Conservation (phyloP, 2,888 invertebrate species). For the Leptopterna dolabrata region DNA sequence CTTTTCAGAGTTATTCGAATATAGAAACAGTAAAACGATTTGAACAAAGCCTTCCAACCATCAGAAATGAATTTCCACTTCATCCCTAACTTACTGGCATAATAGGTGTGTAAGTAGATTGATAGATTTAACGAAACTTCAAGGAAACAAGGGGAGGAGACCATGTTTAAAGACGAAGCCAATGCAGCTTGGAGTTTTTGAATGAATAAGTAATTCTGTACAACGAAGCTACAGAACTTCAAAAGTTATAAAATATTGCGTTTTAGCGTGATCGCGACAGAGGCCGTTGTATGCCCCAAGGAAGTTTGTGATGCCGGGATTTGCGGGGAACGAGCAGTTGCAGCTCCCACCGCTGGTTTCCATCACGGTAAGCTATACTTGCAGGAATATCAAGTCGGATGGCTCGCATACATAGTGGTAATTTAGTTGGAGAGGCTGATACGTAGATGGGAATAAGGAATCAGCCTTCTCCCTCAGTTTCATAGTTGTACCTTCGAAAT, state of each 20-base stretch:
- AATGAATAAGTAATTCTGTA: background rate
- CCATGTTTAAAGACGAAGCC: background rate
- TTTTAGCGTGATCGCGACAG: background rate
- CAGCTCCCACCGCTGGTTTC: background rate
- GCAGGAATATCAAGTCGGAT: background rate
- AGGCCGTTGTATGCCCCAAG: background rate
- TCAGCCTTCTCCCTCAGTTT: background rate
- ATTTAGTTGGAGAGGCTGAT: background rate
- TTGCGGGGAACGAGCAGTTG: background rate
- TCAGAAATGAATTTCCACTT: too few relatives aligned
- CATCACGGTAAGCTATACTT: background rate
- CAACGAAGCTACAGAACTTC: background rate
- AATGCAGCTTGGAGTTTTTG: background rate
- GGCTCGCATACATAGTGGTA: background rate
- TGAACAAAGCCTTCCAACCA: too few relatives aligned
- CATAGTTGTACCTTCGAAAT: background rate
- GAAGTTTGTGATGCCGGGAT: background rate
- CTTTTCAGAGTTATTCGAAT: too few relatives aligned
- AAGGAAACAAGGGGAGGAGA: too few relatives aligned
- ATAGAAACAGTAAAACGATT: too few relatives aligned
- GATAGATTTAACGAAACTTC: too few relatives aligned
- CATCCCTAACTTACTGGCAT: too few relatives aligned
- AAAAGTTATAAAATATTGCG: background rate
- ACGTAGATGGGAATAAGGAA: background rate
- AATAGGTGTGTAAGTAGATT: too few relatives aligned